Base-by-base conservation (phyloP, 2,888 invertebrate genomes). In the Hecatera dysodea region DNA sequence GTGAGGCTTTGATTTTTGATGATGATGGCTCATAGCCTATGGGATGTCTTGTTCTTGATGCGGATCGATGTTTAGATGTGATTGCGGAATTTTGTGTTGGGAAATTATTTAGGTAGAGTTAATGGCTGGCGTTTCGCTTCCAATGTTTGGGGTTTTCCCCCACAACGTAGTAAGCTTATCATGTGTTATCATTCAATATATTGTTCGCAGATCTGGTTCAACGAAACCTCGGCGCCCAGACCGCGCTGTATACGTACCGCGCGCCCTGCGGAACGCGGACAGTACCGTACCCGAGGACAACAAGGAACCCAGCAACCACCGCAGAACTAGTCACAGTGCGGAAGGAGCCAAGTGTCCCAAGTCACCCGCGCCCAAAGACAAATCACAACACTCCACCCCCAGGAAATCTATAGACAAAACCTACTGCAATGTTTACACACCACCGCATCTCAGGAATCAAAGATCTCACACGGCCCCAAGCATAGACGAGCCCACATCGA, bases 231-330 rank as follows among this genome's bases (percentile, higher is more conserved):
- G 97, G 71, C 96, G 98, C 81, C 98, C 98, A 60, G 98, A 98
- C 92, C 97, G 97, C 52, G 98, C 98, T 27, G 97, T 98, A 63
- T 98, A 98, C 95, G 97, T 98, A 75, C 98, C 98, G 74, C 96
- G 97, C 88, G 97, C 97, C 75, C 95, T 97, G 76, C 96, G 97
- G 72, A 86, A 90, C 36, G 89, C 93, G n/a, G 92, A 93, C 57
- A 83, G 70, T 64, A 87, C 77, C 48, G 65, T 81, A 9, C 60
- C 82, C 8, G 90, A 91, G 44, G 93, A 92, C 42, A 78, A 57
- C 72, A 90, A 90, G 73, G 84, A 89, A 33, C 85, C 89, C 56
- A 66, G 81, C 55, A 87, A 78, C 53, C 83, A 83, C 63, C 91
- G 91, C 76, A 89, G 90, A 74, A 85, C 89, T 67, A 89, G 89